Base-by-base conservation (phyloP, 2,888 invertebrate genomes). In the Thera obeliscata region DNA sequence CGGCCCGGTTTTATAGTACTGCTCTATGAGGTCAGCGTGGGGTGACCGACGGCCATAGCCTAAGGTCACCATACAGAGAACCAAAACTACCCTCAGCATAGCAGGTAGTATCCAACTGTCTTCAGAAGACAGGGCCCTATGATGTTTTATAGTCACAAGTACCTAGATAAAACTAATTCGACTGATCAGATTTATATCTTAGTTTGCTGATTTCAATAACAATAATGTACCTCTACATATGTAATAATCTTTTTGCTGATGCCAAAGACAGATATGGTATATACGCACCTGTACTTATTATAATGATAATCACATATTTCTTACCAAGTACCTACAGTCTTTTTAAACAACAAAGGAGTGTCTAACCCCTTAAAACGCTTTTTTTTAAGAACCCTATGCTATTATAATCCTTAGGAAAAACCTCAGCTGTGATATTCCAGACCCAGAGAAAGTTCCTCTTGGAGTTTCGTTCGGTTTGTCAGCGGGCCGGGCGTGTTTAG, bases 21-120 rank as follows among this genome's bases (percentile, higher is more conserved):
- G 63, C 43, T 83, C 76, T 33, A 83, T 67, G 3, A 76, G 64
- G 12, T 79, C 80, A 0, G 82, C 81, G 46, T 84, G 73, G 0
- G 84, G 83, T 3, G 84, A 78, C 1, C 76, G 74, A 71, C 8
- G 60, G 50, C n/a, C 64, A 58, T 36, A 67, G 56, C 71, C 56
- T 64, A 61, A 9, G 43, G 66, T 52, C 48, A 61, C 73, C 57
- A 67, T 68, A 35, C 66, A 74, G 9, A 75, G 33, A 9, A 78
- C 5, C 41, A 78, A 22, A n/a, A 69, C 66, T 49, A 68, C 46
- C 57, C 69, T 55, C 74, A 69, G 64, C 75, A 78, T 78, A 6
- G 22, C 54, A 48, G 11, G 54, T 54, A 36, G 41, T 22, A 22
- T 48, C 11, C 60, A 41, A 36, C 12, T 63, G 33, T 35, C 54